Evolutionary conservation across 2,888 invertebrate species (phyloP), one percentile per base, ranked within the genome.

Genomic region (Agrochola circellaris): DNA sequence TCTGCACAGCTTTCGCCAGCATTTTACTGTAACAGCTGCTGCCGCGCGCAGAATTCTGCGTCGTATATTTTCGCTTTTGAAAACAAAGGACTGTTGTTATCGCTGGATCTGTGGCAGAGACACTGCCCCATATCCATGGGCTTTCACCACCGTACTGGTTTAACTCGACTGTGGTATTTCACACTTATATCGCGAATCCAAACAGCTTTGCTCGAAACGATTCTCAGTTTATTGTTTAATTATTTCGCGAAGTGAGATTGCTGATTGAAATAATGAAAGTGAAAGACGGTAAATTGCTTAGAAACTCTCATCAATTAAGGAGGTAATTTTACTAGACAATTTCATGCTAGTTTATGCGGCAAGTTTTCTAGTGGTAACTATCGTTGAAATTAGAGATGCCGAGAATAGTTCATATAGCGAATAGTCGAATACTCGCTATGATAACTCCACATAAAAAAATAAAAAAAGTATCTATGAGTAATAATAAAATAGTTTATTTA

Each of bases 81-180:
- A 73, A 88, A 92, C 91, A 92, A 93, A 90, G 88, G 84, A 85
- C 86, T 79, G 87, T 87, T 90, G 86, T 87, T 92, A 92, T 93
- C 92, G 75, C 71, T 77, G 79, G 89, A 92, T 93, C 91, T 84
- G 79, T 75, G 68, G 82, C 81, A 81, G 79, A 79, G 77, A 84
- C 84, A 78, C 75, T 83, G 89, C 71, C 87, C 89, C 82, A 89
- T 89, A 89, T 90, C 88, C 87, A 61, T 30, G 66, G 79, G 85
- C 92, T 90, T 91, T 91, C 91, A 89, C 92, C 88, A 70, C 79
- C 42, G 68, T 82, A 83, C 87, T 85, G 85, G 87, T 88, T 87
- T 81, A 62, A 77, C 73, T 71, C 73, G 34, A 17, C 72, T 69
- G 65, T 48, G 77, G 60, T 71, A 73, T 66, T 85, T 84, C 60